Evolutionary conservation across 2,797 vertebrate genomes (phyloP).

Genomic region (Furcifer pardalis): DNA sequence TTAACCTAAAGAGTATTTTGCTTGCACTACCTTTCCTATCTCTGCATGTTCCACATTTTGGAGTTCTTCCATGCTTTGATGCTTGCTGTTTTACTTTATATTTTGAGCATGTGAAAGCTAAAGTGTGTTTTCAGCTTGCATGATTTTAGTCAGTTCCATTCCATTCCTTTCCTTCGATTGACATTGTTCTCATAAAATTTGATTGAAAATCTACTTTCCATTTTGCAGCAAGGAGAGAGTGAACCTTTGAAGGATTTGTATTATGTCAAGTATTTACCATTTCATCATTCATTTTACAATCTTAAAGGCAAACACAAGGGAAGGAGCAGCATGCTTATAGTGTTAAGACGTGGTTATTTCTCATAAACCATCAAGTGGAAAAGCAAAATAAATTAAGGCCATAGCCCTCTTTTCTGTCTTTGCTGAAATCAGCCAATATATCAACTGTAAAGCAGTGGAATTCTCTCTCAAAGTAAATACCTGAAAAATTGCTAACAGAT

Average conservation of each 20-base stretch:
- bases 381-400: conserved; percentile 7
- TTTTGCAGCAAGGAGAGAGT: conserved; percentile 7
- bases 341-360: not conserved
- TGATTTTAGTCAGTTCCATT: conserved; percentile 50
- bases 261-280: conserved; percentile 11
- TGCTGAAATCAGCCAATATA: conserved; percentile 16
- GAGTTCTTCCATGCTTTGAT: conserved; percentile 35
- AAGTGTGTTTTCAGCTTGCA: conserved; percentile 54
- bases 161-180: conserved; percentile 35
- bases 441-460: conserved; percentile 29
- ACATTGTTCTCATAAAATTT: conserved; percentile 16
- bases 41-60: conserved; percentile 47
- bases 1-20: conserved; percentile 31
- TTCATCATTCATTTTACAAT: conserved; percentile 24
- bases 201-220: conserved; percentile 32
- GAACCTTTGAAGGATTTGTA: conserved; percentile 16
- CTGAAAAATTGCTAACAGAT: not conserved
- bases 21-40: conserved; percentile 34
- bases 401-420: not conserved
- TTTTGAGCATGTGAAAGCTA: conserved; percentile 23
- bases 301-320: not conserved
- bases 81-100: conserved; percentile 29
- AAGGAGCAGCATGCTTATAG: not conserved
- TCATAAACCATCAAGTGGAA: conserved; percentile 29
- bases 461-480: not conserved